Conservation (phyloP, 2,113 vertebrate genomes). For the Cromileptes altivelis region DNA sequence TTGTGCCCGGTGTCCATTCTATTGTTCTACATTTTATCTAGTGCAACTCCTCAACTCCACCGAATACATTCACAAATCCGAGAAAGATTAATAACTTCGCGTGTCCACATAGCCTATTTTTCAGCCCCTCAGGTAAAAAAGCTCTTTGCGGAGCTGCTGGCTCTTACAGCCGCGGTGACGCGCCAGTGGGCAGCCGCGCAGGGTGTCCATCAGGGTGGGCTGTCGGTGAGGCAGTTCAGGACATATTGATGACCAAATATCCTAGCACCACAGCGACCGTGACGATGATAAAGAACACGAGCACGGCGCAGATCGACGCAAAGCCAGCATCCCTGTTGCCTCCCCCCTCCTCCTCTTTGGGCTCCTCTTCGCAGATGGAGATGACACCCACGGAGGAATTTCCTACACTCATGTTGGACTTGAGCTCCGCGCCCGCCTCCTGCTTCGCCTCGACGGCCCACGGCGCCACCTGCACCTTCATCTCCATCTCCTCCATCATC, state of each 20-base stretch:
- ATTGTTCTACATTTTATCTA: constrained; percentile 60
- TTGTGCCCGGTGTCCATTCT: not conserved
- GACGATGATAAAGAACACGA: constrained; percentile 90
- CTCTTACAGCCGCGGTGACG: constrained; percentile 10
- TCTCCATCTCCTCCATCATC: constrained; percentile 98
- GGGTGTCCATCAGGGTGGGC: constrained; percentile 37
- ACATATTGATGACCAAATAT: constrained; percentile 93
- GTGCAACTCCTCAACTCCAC: constrained; percentile 53
- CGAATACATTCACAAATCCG: constrained; percentile 60
- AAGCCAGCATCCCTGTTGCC: constrained; percentile 82
- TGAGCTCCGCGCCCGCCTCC: constrained; percentile 93
- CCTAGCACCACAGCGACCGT: constrained; percentile 90
- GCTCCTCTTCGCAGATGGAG: constrained; percentile 89
- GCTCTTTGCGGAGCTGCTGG: constrained; percentile 28
- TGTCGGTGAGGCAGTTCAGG: constrained; percentile 69
- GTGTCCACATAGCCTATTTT: constrained; percentile 3
- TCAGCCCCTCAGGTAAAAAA: not conserved
- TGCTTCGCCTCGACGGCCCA: constrained; percentile 97
- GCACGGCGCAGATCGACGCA: constrained; percentile 88
- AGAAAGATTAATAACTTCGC: constrained; percentile 29
- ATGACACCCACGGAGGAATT: constrained; percentile 90
- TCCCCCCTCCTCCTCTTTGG: constrained; percentile 85
- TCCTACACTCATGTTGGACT: constrained; percentile 88
- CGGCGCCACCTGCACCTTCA: constrained; percentile 97
- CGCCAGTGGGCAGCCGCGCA: constrained; percentile 2